Base-by-base conservation (phyloP, 2,888 invertebrate genomes). In the Argyresthia goedartella region DNA sequence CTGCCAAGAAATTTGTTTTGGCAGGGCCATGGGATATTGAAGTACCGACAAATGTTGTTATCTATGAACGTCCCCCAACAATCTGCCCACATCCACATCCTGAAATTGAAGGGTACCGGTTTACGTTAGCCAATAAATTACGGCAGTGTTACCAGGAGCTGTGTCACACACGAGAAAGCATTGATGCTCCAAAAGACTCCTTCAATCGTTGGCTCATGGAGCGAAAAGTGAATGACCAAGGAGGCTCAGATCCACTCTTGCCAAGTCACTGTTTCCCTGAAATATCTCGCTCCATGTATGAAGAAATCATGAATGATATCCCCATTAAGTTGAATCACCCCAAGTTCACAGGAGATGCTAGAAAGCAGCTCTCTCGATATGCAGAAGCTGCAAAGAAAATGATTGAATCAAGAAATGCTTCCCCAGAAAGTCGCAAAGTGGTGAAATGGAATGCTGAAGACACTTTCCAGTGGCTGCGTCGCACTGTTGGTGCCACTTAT, bases 401-500 rank as follows among this genome's bases (percentile, higher is more conserved):
- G 88, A 97, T 98, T 62, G 98, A 98, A 78, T 95, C 96, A 8
- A 91, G 97, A 63, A 95, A 95, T 73, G 94, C 95, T 8, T 94
- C 96, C 33, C 91, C 96, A 0, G 97, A 98, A 72, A 96, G 97
- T 69, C 89, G 98, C 57, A 98, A 98, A 84, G 95, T 98, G 11
- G 98, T 99, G 0, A 98, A 98, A 75, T 98, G 98, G 98, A 97
- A 98, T 85, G 97, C 97, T 0, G 98, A 98, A 69, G 98, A 98
- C 65, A 98, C 97, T 25, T 97, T 98, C 77, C 95, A 95, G 63
- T 98, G 98, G 98, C 76, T 98, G 50, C 89, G 98, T 69, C 91
- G 94, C 67, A 97, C 97, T 9, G 93, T 96, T 35, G 97, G 96
- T 52, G 97, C 97, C 10, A 96, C 95, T 1, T 97, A 96, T 76